Evolutionary conservation across 2,888 invertebrate species (phyloP).

Genomic region (Sphaeridia pumilis): DNA sequence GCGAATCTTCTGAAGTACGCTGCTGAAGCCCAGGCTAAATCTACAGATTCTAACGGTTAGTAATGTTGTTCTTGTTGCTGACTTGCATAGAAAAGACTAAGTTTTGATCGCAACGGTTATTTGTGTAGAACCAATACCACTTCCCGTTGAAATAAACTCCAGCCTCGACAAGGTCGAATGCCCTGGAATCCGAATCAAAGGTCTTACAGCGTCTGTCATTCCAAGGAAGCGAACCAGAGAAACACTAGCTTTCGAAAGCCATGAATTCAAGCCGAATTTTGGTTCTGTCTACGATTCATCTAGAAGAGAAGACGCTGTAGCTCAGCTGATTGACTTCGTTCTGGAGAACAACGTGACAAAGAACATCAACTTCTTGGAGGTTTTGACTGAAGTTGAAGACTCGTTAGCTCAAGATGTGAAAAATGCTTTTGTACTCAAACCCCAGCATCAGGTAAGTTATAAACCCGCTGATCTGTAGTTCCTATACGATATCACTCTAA

Average conservation of each 20-base stretch:
- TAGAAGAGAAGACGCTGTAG: background rate
- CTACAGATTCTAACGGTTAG: background rate
- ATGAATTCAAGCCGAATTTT: constrained; percentile 4
- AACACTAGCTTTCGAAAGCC: constrained; percentile 61
- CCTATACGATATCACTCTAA: no score
- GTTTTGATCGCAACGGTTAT: background rate
- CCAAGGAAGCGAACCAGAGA: constrained; percentile 55
- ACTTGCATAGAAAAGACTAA: no score
- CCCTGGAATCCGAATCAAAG: constrained; percentile 65
- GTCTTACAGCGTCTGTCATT: constrained; percentile 63
- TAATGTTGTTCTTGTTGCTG: background rate
- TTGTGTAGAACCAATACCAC: background rate
- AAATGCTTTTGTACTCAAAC: background rate
- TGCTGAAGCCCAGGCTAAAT: no score
- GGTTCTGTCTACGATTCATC: no score
- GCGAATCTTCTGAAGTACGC: no score
- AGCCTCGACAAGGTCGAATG: constrained; percentile 47
- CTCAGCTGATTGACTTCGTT: constrained; percentile 36
- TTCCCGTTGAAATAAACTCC: constrained; percentile 44
- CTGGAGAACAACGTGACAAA: constrained; percentile 39
- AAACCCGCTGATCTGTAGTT: no score
- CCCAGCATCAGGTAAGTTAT: constrained; percentile 1
- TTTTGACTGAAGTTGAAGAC: background rate
- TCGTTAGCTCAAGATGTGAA: background rate
- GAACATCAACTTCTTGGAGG: constrained; percentile 37